Evolutionary conservation across 2,797 vertebrate genomes (phyloP), one percentile per base, ranked within the genome.

Genomic region (Danio kyathit): DNA sequence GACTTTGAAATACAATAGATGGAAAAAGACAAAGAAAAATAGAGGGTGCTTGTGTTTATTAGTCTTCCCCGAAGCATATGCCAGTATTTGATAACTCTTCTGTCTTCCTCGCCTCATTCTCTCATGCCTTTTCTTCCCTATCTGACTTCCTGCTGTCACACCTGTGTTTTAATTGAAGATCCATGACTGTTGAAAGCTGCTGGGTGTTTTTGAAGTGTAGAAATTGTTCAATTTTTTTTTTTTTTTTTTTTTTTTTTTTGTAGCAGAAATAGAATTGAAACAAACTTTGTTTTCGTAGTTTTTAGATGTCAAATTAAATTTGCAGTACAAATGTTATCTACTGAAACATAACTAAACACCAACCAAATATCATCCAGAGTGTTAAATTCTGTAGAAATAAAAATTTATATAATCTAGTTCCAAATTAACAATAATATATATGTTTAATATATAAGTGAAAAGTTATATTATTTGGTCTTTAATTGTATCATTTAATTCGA

Each of bases 71-170:
- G 7, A 59, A 70, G 65, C 65, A 41, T 59, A 57, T 66, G 61
- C 13, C 48, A 49, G 52, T 19, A 57, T 57, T 67, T 77, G 19
- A 21, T 57, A 61, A 49, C 57, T 40, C 43, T 74, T 76, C 16
- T 51, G 29, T 74, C 17, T 17, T 17, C 40, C 49, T 71, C 17
- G 7, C 4, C 38, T 41, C 16, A 17, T 17, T 71, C 51, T 29
- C 16, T 46, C 8, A 64, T 52, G 59, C 21, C 17, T 76, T 38
- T 76, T 51, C 74, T 75, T 64, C 59, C 41, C 49, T 56, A 16
- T 40, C 13, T 40, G 48, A 19, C 54, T 60, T 60, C 56, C 13
- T 60, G 41, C 41, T 29, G 71, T 59, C 29, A 41, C 40, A 60
- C 40, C 43, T 29, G 16, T 52, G 29, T 17, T 38, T 71, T 71